phyloP scores from a whole-genome alignment of 2,113 vertebrate species.

The Pterophyllum scalare region DNA sequence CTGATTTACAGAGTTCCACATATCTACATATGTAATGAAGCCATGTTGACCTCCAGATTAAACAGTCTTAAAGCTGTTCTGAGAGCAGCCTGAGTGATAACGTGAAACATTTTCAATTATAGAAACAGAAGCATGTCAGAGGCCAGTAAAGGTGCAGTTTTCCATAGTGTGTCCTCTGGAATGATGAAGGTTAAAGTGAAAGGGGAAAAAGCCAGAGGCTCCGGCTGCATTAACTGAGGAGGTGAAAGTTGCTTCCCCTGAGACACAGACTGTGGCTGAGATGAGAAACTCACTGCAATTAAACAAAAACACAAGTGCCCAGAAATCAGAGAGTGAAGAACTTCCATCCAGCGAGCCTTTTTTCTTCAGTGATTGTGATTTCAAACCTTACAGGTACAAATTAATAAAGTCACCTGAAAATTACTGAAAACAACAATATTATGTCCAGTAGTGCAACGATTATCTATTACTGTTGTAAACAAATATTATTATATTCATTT shows the following conservation, averaged over 20 bases:
- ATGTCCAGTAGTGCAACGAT: neutral
- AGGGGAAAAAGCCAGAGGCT: neutral
- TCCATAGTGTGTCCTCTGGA: no score
- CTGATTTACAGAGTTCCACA: no score
- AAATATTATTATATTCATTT: neutral
- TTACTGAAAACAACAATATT: neutral
- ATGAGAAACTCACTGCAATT: no score
- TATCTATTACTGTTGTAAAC: neutral
- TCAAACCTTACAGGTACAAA: neutral
- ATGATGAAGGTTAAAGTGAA: neutral
- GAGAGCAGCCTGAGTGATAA: neutral
- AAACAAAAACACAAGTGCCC: neutral
- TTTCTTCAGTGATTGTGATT: rapidly evolving
- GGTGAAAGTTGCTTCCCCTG: neutral
- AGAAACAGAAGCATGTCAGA: neutral
- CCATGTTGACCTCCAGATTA: neutral
- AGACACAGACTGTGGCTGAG: neutral
- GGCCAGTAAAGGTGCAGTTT: neutral
- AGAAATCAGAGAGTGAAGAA: neutral
- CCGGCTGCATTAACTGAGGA: neutral
- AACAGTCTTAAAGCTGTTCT: neutral
- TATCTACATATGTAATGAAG: no score
- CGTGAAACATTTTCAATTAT: neutral
- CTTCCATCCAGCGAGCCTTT: neutral
- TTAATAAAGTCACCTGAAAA: neutral